These are phyloP conservation scores for Peromyscus polionotus DNA, from an alignment of 2,113 vertebrate genomes.

Conservation along the genomic window DNA sequence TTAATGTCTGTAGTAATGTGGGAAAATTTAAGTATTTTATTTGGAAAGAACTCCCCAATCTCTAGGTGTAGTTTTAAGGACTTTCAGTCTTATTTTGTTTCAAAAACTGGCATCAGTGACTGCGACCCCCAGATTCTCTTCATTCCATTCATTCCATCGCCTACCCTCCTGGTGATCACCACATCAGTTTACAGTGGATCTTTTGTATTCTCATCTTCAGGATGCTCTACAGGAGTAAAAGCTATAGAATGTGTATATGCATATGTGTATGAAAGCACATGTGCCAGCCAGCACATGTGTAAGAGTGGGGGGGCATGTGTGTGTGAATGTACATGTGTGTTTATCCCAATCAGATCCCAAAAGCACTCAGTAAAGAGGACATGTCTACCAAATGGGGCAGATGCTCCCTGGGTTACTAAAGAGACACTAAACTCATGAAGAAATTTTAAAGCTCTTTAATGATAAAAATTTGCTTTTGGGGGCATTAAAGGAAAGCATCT, in stretches of 20 bases:
- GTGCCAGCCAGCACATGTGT: not conserved
- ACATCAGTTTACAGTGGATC: not conserved
- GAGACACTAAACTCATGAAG: constrained; percentile 14
- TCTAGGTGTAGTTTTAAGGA: not conserved
- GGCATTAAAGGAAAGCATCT: constrained; percentile 1
- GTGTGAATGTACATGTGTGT: not conserved
- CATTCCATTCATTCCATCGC: not conserved
- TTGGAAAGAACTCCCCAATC: not conserved
- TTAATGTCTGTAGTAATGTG: not conserved
- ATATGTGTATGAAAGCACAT: not conserved
- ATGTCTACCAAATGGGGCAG: not conserved
- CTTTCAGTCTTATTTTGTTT: not conserved
- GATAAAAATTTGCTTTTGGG: constrained; percentile 19
- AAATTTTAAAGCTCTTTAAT: constrained; percentile 53
- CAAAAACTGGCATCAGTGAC: not conserved
- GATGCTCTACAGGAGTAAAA: not conserved
- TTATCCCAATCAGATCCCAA: not conserved
- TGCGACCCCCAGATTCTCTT: not conserved
- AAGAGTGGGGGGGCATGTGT: not conserved
- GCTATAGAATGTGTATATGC: not conserved
- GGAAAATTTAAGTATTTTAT: not conserved
- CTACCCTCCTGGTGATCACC: not conserved
- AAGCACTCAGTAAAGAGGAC: constrained; percentile 8
- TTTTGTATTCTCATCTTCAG: not conserved
- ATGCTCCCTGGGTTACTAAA: not conserved